Evolutionary conservation across 2,797 vertebrate genomes (phyloP).

Genomic region (Sebastes vulpes): DNA sequence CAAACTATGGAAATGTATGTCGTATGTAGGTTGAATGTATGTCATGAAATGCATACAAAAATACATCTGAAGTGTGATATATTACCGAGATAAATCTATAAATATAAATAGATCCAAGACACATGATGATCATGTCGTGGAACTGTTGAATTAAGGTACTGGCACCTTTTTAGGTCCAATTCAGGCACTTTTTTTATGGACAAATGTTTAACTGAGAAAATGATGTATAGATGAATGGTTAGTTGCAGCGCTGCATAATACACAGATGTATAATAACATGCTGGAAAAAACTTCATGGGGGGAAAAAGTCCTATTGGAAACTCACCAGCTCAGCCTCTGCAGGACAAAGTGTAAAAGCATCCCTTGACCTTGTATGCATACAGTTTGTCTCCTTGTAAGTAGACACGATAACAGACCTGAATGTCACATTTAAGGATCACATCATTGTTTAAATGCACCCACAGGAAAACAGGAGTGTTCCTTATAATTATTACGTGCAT

Average conservation of each 20-base stretch:
- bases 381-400: constrained; percentile 19
- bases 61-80: no score
- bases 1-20: no score
- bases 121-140: no score
- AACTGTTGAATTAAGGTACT: no score
- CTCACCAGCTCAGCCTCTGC: not conserved
- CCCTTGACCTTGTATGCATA: constrained; percentile 24
- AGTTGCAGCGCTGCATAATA: not conserved
- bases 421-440: not conserved
- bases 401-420: constrained; percentile 6
- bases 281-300: not conserved
- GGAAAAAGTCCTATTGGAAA: not conserved
- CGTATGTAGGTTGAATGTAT: no score
- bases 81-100: no score
- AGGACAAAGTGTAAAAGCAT: constrained; percentile 33
- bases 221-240: not conserved
- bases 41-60: no score
- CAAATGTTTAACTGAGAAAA: not conserved
- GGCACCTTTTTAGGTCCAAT: no score
- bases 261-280: not conserved
- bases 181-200: not conserved
- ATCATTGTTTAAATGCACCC: constrained; percentile 6
- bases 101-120: no score
- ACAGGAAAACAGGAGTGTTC: not conserved
- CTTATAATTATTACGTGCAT: not conserved